Percentiles rank a stretch among this genome's conserved stretches.
These are phyloP conservation scores for Diadumene lineata DNA, from an alignment of 92 coral and sea anemone genomes.

Conservation along the genomic window DNA sequence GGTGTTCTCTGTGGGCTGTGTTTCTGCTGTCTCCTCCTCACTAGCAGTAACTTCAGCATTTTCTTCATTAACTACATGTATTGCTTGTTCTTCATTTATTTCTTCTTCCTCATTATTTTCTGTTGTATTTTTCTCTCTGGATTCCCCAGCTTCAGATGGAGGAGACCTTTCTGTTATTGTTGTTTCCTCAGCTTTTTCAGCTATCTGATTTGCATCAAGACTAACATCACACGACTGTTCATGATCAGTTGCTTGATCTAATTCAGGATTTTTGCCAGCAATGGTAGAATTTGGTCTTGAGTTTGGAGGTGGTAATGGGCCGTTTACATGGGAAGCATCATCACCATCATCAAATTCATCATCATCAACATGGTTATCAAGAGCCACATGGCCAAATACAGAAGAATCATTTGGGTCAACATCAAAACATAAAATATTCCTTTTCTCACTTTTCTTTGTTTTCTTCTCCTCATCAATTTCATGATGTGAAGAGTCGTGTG, in stretches of 20 bases:
- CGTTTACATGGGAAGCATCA: slow-evolving; percentile 7
- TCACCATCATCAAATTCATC: slow-evolving; percentile 5
- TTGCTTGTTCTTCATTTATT: background rate
- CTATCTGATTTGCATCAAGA: background rate
- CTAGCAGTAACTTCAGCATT: background rate
- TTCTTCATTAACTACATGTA: background rate
- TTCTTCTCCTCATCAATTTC: slow-evolving; percentile 11
- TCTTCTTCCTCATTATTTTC: background rate
- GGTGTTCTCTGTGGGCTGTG: background rate
- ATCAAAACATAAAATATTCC: slow-evolving; percentile 65
- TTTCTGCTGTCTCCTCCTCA: background rate
- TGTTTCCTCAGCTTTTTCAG: slow-evolving; percentile 7
- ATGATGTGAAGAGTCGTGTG: background rate
- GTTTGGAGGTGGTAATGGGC: slow-evolving; percentile 83
- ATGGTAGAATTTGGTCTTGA: slow-evolving; percentile 62
- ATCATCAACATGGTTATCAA: slow-evolving; percentile 2
- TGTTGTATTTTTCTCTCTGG: background rate
- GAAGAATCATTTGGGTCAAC: slow-evolving; percentile 77
- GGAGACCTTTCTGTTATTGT: background rate
- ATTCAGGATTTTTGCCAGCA: background rate
- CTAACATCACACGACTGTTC: background rate
- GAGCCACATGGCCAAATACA: slow-evolving; percentile 50
- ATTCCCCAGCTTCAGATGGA: background rate
- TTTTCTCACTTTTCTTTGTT: slow-evolving; percentile 20
- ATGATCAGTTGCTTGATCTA: background rate